Percentiles rank a stretch among this genome's conserved stretches.
Evolutionary conservation across 92 coral and sea anemone genomes (phyloP).

Genomic region (Epizoanthus rinbou): DNA sequence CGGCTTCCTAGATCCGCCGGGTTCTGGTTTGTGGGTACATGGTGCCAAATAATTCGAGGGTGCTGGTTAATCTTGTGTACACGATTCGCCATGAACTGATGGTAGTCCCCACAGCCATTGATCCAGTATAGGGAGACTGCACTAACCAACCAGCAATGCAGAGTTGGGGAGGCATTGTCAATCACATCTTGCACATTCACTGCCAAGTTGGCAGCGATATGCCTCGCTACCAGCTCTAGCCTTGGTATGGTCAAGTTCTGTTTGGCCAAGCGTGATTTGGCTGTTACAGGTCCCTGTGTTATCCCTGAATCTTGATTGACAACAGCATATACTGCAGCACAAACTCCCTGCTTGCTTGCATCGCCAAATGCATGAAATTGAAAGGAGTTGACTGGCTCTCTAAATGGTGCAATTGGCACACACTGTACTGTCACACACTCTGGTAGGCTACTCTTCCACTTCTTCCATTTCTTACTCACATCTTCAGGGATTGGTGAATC

Average conservation of each 20-base stretch:
- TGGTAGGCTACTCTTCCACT: slow-evolving; percentile 25
- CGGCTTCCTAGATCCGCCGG: slow-evolving; percentile 54
- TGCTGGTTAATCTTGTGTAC: slow-evolving; percentile 34
- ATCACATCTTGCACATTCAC: no score
- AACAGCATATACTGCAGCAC: no score
- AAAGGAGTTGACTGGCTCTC: background rate
- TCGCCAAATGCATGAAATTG: no score
- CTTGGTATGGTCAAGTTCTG: no score
- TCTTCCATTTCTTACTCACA: slow-evolving; percentile 35
- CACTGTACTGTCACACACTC: slow-evolving; percentile 1
- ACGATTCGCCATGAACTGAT: slow-evolving; percentile 39
- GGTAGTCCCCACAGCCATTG: slow-evolving; percentile 43
- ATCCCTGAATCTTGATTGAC: slow-evolving; percentile 13
- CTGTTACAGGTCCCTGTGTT: slow-evolving; percentile 21
- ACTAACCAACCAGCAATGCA: slow-evolving; percentile 42
- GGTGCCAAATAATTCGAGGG: slow-evolving; percentile 16
- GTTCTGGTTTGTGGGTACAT: slow-evolving; percentile 35
- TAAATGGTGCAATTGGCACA: background rate
- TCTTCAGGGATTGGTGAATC: slow-evolving; percentile 41
- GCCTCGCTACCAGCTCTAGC: no score
- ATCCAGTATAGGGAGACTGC: slow-evolving; percentile 44
- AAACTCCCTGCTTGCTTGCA: no score
- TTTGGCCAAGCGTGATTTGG: background rate
- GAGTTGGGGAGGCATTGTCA: background rate
- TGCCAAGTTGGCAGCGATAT: no score